Evolutionary conservation across 1,140 invertebrate genomes (phyloP).

Genomic region (Cryptotermes secundus): DNA sequence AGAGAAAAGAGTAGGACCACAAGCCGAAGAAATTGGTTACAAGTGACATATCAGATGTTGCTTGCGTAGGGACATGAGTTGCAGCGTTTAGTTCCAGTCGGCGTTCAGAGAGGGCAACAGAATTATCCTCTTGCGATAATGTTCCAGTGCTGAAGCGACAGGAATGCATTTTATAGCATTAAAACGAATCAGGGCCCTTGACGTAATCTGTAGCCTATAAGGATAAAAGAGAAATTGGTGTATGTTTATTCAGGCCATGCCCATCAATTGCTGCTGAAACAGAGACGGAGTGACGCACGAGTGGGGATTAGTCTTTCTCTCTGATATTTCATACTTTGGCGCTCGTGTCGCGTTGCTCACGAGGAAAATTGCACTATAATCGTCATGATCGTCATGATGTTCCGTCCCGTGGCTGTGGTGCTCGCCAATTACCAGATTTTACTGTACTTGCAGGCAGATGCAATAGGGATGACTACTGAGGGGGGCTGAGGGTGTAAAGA

Average conservation of each 20-base stretch:
- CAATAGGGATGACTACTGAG: neutral
- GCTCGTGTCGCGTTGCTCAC: neutral
- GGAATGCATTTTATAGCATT: neutral
- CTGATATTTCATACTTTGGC: neutral
- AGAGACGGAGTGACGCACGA: neutral
- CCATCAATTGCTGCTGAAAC: neutral
- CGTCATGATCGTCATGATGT: neutral
- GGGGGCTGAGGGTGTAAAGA: neutral
- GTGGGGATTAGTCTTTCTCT: neutral
- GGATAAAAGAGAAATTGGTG: neutral
- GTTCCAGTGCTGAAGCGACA: neutral
- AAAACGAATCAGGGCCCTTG: neutral
- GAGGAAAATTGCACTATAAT: constrained; percentile 7
- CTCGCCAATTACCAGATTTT: neutral
- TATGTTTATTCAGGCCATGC: neutral
- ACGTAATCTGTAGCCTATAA: neutral
- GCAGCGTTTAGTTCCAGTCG: neutral
- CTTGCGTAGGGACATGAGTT: neutral
- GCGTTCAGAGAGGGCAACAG: neutral
- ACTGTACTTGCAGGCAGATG: constrained; percentile 8
- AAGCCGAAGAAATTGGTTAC: too few relatives aligned
- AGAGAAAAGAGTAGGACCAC: too few relatives aligned
- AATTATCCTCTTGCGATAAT: neutral
- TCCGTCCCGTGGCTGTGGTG: neutral
- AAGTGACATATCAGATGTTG: too few relatives aligned